Evolutionary conservation across 30 jellyfish, hydroid and myxozoan species (phyloP), one percentile per base, ranked within the genome.

Genomic region (Euphysa ruthae): DNA sequence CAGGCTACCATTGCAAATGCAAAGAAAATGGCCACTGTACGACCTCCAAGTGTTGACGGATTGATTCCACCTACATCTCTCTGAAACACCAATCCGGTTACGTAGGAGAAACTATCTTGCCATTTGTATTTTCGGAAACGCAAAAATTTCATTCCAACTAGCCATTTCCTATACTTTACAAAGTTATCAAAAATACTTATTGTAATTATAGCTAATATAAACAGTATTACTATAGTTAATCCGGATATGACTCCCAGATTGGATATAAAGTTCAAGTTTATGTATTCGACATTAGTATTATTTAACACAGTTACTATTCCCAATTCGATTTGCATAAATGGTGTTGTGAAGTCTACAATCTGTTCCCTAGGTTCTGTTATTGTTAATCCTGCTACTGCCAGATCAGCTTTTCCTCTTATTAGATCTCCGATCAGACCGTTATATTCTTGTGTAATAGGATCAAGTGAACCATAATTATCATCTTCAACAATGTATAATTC

Each of bases 351-450:
- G 43, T 80, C 91, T 27, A 87, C 81, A 54, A 32, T 76, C 21
- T 27, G 21, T 19, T 82, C 50, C 35, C 97, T 29, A 14, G 14
- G 55, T 4, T 42, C 33, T 7, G 63, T 87, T 49, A 73, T 63
- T 8, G 97, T 79, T 16, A 87, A 27, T 0, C 91, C 91, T 3
- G 97, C 97, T 16, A 87, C 20, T 1, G 92, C 87, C 68, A 87
- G 12, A 46, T 87, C 97, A 13, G 94, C 97, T 60, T 74, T 74
- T n/a, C 81, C 75, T 19, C 20, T 38, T 2, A 69, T 49, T 8
- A 87, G 55, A 21, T 87, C 97, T 2, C 93, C 94, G 6, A 87
- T 66, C 87, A 80, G 51, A 1, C 97, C 97, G 44, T 74, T 69
- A 74, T 85, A 87, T 0, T 30, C 30, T 15, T 86, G 88, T 16